Evolutionary conservation across 2,797 vertebrate species (phyloP).

Genomic region (Phoeniculus purpureus): DNA sequence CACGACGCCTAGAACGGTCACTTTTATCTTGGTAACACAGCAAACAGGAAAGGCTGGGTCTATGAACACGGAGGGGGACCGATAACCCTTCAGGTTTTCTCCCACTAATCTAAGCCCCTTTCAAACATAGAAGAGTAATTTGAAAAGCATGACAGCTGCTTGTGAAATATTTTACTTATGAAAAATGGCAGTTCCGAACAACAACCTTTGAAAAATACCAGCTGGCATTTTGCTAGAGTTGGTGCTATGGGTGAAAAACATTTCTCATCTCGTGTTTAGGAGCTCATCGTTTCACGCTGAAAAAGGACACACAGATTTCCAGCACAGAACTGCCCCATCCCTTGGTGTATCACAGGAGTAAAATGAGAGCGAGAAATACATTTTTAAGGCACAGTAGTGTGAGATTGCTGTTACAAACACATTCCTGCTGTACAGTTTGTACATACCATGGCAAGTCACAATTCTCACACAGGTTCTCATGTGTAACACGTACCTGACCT

Average conservation of each 20-base stretch:
- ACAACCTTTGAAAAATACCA: not conserved
- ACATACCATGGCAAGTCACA: not conserved
- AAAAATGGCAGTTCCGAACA: not conserved
- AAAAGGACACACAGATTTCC: not conserved
- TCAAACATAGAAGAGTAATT: not conserved
- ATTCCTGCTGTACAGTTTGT: not conserved
- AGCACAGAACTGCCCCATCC: not conserved
- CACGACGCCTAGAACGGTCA: not conserved
- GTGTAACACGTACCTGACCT: not conserved
- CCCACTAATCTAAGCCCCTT: not conserved
- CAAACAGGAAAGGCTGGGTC: not conserved
- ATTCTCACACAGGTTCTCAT: not conserved
- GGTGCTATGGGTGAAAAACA: not conserved
- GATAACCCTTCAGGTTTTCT: not conserved
- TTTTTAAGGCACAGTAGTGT: not conserved
- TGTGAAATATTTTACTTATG: not conserved
- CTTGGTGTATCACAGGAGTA: not conserved
- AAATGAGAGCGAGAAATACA: not conserved
- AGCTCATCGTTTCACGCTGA: not conserved
- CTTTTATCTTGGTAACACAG: not conserved
- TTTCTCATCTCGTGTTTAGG: not conserved
- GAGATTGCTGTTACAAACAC: not conserved
- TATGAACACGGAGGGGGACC: not conserved
- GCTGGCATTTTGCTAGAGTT: not conserved
- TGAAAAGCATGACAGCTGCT: not conserved